Percentiles rank a stretch among this genome's conserved stretches.
These are phyloP conservation scores for Drosophila aff. DNA, from an alignment of 1,140 invertebrate genomes.

Conservation along the genomic window DNA sequence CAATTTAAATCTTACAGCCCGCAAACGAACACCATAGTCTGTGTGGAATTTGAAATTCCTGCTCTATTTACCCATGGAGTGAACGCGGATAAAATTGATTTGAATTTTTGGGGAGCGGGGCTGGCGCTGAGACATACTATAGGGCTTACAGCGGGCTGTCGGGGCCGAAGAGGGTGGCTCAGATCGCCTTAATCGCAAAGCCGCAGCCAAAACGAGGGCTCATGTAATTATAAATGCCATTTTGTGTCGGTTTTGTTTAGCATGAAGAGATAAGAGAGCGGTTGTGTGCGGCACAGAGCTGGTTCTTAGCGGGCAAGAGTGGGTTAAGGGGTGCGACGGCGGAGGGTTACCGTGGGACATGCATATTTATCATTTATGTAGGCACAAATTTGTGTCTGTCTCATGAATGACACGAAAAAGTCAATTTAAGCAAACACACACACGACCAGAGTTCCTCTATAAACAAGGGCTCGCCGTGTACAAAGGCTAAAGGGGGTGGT, in stretches of 20 bases:
- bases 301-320: background rate
- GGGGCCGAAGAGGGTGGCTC: background rate
- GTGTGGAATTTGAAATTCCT: background rate
- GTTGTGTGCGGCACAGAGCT: slow-evolving; percentile 5
- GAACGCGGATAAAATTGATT: slow-evolving; percentile 31
- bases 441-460: background rate
- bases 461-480: background rate
- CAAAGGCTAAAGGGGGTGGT: background rate
- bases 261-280: slow-evolving; percentile 60
- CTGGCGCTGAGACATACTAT: background rate
- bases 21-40: too few relatives aligned
- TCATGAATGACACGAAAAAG: slow-evolving; percentile 63
- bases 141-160: background rate
- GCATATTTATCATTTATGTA: slow-evolving; percentile 72
- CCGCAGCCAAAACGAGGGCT: slow-evolving; percentile 52
- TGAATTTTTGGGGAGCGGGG: slow-evolving; percentile 13
- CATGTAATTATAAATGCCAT: slow-evolving; percentile 73
- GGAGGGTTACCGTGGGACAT: slow-evolving; percentile 35
- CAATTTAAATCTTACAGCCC: too few relatives aligned
- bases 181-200: slow-evolving; percentile 58
- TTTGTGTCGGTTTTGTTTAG: slow-evolving; percentile 53
- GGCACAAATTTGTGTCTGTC: slow-evolving; percentile 57
- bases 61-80: background rate
- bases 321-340: slow-evolving; percentile 4
- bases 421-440: slow-evolving; percentile 65